Percentiles rank a stretch among this genome's conserved stretches.
phyloP scores from a whole-genome alignment of 2,888 invertebrate species.

The Acronicta alni region DNA sequence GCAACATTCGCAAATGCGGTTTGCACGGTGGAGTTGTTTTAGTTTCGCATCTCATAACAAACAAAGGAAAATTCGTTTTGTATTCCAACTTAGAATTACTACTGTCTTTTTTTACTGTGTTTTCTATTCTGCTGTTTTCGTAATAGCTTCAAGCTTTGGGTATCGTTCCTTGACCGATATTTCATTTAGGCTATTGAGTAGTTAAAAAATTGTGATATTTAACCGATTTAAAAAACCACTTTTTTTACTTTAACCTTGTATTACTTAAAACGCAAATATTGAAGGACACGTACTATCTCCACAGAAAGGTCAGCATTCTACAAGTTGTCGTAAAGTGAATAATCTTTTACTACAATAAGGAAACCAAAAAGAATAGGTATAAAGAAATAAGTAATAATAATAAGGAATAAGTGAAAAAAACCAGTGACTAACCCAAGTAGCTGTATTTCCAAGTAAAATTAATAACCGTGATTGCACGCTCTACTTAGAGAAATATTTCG shows the following conservation, averaged over 20 bases:
- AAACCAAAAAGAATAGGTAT: slow-evolving; percentile 1
- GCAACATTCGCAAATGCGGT: slow-evolving; percentile 24
- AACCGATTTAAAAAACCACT: neutral
- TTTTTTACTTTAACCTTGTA: neutral
- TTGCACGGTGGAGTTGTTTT: slow-evolving; percentile 31
- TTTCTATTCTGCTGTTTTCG: neutral
- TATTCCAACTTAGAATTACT: slow-evolving; percentile 8
- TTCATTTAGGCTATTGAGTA: neutral
- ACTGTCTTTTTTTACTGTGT: slow-evolving; percentile 15
- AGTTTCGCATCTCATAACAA: slow-evolving; percentile 9
- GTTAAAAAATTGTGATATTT: neutral
- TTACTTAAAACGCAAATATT: neutral
- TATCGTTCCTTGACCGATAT: neutral
- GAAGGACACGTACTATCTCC: neutral
- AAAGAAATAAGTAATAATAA: too few species aligned
- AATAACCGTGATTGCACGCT: slow-evolving; percentile 13
- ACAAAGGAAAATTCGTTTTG: slow-evolving; percentile 36
- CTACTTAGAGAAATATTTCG: slow-evolving; percentile 21
- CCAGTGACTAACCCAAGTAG: slow-evolving; percentile 10
- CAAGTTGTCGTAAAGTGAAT: neutral
- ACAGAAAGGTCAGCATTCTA: neutral
- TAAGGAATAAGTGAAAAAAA: slow-evolving; percentile 8
- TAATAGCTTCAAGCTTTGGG: slow-evolving; percentile 2
- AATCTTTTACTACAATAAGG: neutral
- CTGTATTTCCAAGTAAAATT: slow-evolving; percentile 17